Conservation (phyloP, 2,888 invertebrate genomes). For the Bugula neritina region DNA sequence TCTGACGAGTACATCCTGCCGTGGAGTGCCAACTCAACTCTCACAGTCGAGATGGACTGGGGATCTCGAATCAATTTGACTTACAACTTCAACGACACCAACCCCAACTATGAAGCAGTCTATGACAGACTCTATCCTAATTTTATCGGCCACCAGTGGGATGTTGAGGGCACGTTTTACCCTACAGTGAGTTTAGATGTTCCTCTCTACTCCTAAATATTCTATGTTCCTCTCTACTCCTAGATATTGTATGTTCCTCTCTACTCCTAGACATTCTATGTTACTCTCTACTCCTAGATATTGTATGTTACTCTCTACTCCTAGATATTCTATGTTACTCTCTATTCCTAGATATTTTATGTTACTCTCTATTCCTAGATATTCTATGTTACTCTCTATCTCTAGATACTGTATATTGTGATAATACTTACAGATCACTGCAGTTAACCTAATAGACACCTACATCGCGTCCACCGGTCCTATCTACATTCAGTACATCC, state of each 20-base stretch:
- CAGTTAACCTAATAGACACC: slow-evolving; percentile 4
- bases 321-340: too few species aligned
- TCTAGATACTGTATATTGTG: too few species aligned
- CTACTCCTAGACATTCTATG: too few species aligned
- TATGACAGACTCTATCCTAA: slow-evolving; percentile 21
- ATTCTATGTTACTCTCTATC: too few species aligned
- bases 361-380: too few species aligned
- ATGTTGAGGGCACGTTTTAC: slow-evolving; percentile 18
- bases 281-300: too few species aligned
- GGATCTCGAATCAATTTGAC: slow-evolving; percentile 24
- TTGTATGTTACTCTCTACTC: too few species aligned
- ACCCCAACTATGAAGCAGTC: background rate
- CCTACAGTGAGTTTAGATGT: background rate
- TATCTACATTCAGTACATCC: slow-evolving; percentile 3
- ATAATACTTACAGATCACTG: background rate
- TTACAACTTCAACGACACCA: slow-evolving; percentile 13
- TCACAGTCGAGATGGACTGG: slow-evolving; percentile 14
- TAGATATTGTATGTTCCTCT: too few species aligned
- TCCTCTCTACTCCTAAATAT: too few species aligned
- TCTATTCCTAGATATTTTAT: too few species aligned
- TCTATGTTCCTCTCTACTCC: too few species aligned
- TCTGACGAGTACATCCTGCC: slow-evolving; percentile 24
- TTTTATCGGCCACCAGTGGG: slow-evolving; percentile 3
- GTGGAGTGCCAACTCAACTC: slow-evolving; percentile 18
- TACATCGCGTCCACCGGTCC: background rate